Conservation (phyloP, 2,797 vertebrate genomes). For the Intellagama lesueurii region DNA sequence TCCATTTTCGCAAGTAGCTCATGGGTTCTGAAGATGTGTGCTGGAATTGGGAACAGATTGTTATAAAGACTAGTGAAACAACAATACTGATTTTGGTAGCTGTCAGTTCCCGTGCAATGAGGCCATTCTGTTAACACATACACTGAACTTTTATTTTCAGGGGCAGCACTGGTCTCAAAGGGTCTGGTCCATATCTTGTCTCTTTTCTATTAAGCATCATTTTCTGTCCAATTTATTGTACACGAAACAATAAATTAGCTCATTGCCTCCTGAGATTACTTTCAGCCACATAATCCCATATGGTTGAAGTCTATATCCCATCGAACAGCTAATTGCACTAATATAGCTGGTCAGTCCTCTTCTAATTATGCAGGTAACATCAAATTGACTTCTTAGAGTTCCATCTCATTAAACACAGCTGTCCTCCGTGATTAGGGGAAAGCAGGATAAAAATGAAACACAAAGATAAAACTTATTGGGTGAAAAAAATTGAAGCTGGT, state of each 20-base stretch:
- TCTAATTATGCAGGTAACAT: constrained; percentile 48
- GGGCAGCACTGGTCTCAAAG: background rate
- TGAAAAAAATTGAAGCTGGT: constrained; percentile 32
- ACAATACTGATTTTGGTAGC: background rate
- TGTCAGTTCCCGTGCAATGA: background rate
- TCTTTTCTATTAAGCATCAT: background rate
- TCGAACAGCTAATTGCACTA: constrained; percentile 35
- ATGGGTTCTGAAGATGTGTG: background rate
- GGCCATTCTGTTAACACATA: background rate
- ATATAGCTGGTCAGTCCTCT: constrained; percentile 23
- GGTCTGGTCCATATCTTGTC: background rate
- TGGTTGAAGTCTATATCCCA: constrained; percentile 6
- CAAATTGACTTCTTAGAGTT: constrained; percentile 58
- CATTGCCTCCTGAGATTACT: background rate
- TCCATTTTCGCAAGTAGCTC: background rate
- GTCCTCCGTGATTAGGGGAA: constrained; percentile 42
- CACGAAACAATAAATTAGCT: constrained; percentile 26
- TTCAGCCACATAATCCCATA: constrained; percentile 20
- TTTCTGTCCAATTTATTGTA: background rate
- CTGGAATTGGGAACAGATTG: background rate
- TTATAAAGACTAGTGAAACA: background rate
- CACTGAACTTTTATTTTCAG: background rate
- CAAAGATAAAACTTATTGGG: background rate
- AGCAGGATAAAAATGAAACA: constrained; percentile 35
- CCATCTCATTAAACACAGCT: constrained; percentile 53